Percentiles rank a stretch among this genome's conserved stretches.
These are phyloP conservation scores for Coptotermes formosanus DNA, from an alignment of 1,140 invertebrate species.

Conservation along the genomic window DNA sequence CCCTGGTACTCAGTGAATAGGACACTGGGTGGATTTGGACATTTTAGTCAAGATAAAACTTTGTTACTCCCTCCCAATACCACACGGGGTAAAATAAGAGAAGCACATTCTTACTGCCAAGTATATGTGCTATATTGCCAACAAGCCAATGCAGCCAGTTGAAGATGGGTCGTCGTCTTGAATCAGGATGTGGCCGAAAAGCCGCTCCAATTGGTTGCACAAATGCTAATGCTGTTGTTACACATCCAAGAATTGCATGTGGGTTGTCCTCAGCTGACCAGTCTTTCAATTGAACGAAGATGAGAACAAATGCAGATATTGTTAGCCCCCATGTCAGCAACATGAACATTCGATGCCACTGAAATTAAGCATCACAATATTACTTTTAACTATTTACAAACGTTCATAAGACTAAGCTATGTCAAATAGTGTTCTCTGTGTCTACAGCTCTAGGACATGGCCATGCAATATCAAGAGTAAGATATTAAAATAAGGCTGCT, in stretches of 20 bases:
- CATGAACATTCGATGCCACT: constrained; percentile 35
- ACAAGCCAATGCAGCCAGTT: constrained; percentile 95
- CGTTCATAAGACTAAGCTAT: too few species aligned
- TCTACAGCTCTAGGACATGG: too few species aligned
- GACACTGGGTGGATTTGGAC: too few species aligned
- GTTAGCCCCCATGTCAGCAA: constrained; percentile 77
- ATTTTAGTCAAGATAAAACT: too few species aligned
- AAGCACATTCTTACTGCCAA: constrained; percentile 70
- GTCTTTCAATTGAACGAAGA: constrained; percentile 78
- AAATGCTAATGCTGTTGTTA: constrained; percentile 77
- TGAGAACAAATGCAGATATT: constrained; percentile 73
- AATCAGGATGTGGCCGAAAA: constrained; percentile 81
- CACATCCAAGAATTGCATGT: constrained; percentile 77
- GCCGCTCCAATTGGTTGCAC: constrained; percentile 86
- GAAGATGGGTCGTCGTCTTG: constrained; percentile 77
- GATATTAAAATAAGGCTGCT: too few species aligned
- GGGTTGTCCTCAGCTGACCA: constrained; percentile 68
- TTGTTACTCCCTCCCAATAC: too few species aligned
- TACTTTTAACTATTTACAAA: too few species aligned
- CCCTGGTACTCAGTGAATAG: too few species aligned
- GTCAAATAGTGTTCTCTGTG: too few species aligned
- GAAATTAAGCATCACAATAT: not conserved
- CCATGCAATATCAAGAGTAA: too few species aligned
- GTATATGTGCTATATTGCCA: constrained; percentile 88
- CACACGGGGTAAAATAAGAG: too few species aligned